A percentile compares a stretch with the other conserved stretches of the same genome.
These are phyloP conservation scores for Drosophila cyrtoloma DNA, from an alignment of 2,888 invertebrate genomes.

Conservation along the genomic window DNA sequence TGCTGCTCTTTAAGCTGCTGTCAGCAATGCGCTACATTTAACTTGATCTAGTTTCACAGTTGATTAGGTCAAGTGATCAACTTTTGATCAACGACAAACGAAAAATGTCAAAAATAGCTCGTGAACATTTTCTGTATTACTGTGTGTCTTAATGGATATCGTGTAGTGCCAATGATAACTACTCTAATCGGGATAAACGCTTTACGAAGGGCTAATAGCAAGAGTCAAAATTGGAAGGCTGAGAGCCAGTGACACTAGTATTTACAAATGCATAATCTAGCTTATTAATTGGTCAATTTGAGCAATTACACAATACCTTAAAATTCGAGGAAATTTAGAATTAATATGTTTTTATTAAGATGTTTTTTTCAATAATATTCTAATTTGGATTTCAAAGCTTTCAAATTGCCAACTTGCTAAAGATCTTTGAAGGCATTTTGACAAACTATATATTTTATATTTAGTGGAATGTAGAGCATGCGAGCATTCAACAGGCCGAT, in stretches of 20 bases:
- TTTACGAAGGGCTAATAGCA: not conserved
- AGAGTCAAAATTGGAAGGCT: not conserved
- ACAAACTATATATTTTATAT: not conserved
- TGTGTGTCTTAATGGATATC: not conserved
- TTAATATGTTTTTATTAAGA: not conserved
- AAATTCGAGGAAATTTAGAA: not conserved
- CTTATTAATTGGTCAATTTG: not conserved
- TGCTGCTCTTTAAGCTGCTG: slow-evolving; percentile 29
- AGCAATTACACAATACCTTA: not conserved
- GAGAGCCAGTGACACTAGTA: not conserved
- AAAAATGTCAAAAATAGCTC: not conserved
- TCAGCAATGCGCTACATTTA: slow-evolving; percentile 23
- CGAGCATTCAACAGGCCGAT: slow-evolving; percentile 19
- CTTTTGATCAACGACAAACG: not conserved
- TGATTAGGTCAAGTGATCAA: slow-evolving; percentile 13
- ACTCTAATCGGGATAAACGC: not conserved
- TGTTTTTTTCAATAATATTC: not conserved
- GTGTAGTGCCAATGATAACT: too few relatives aligned
- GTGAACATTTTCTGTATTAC: not conserved
- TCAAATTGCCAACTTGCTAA: not conserved
- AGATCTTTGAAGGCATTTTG: not conserved
- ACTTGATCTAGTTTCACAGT: slow-evolving; percentile 20
- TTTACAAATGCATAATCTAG: not conserved
- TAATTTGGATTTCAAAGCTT: not conserved
- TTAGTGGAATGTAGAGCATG: slow-evolving; percentile 28